Percentiles rank a stretch among this genome's conserved stretches.
Conservation (phyloP, 2,888 invertebrate genomes). For the Tanypteryx hageni region DNA sequence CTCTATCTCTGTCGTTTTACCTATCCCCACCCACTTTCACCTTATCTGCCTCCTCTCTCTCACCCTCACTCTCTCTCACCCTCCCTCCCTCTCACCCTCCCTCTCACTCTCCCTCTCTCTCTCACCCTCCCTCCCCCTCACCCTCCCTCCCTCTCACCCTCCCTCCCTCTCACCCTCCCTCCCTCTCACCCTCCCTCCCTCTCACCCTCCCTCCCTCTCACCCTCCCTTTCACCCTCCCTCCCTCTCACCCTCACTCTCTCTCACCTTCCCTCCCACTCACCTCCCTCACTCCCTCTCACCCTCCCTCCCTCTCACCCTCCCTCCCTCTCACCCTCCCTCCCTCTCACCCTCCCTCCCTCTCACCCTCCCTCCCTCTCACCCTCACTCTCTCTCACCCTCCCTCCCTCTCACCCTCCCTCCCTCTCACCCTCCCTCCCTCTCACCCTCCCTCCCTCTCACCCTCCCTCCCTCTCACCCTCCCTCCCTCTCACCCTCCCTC, state of each 20-base stretch:
- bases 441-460: too few relatives aligned
- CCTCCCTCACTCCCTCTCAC: not conserved
- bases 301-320: not conserved
- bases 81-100: not conserved
- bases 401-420: too few relatives aligned
- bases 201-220: too few relatives aligned
- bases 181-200: too few relatives aligned
- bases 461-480: not conserved
- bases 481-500: too few relatives aligned
- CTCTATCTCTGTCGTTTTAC: not conserved
- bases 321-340: not conserved
- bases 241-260: too few relatives aligned
- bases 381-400: too few relatives aligned
- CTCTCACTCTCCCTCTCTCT: not conserved
- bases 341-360: not conserved
- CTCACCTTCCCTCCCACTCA: not conserved
- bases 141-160: not conserved
- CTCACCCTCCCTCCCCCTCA: not conserved
- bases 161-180: too few relatives aligned
- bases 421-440: too few relatives aligned
- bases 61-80: too few relatives aligned
- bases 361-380: too few relatives aligned
- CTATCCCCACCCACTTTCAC: not conserved
- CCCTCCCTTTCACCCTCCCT: too few relatives aligned
- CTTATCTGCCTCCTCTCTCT: not conserved